Evolutionary conservation across 2,797 vertebrate species (phyloP), one percentile per base, ranked within the genome.

Genomic region (Avahi laniger): DNA sequence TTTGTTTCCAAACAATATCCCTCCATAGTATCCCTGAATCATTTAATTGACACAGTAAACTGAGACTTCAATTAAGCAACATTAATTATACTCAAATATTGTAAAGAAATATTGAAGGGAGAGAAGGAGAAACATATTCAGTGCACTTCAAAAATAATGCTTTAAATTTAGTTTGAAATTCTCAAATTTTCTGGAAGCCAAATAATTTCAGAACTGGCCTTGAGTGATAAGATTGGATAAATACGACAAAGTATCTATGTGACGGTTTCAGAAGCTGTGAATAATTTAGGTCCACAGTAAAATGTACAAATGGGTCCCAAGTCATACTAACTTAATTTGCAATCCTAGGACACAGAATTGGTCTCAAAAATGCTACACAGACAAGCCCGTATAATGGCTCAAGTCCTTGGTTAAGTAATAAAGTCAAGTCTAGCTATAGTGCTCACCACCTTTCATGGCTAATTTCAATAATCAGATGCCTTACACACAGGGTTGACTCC

Each of bases 111-210:
- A 38, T 0, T 50, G n/a, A 85, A 89, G 18, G 30, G 67, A 75
- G 6, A 3, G 54, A 65, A 85, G 30, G 46, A 70, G 8, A 33
- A 50, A 95, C 81, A 69, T 50, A 7, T n/a, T 82, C 43, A 33
- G 26, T 38, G n/a, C 14, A 9, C 73, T 92, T 86, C 28, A 69
- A 93, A 69, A 76, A 80, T 70, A 9, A 88, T 59, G 7, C 22
- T 82, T 85, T 78, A 82, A 85, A 73, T 82, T 94, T 80, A 82
- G 24, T 61, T 80, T 57, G 8, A 93, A 79, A 90, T 38, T 78
- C 30, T 54, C 54, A 50, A 54, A 38, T 76, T 93, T 95, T 59
- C 83, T 61, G 22, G n/a, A 54, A 54, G 14, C 13, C 52, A 59
- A 70, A 72, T 43, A 52, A 84, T 95, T 95, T 95, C 50, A 70